phyloP scores from a whole-genome alignment of 2,797 vertebrate species.

The Neopelma chrysocephalum region DNA sequence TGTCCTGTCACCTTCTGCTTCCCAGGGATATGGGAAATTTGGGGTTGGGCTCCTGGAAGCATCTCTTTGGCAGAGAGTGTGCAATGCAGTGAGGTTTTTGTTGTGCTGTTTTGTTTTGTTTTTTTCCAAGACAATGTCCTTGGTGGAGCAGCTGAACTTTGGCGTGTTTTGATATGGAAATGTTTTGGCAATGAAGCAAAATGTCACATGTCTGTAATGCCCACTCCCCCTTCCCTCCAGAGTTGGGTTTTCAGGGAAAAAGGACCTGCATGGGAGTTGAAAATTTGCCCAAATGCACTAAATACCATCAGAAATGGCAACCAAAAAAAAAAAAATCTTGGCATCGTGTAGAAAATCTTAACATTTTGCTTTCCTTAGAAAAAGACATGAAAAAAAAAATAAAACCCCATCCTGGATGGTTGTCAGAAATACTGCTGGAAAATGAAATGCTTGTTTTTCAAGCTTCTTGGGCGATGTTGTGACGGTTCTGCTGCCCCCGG shows the following conservation, averaged over 20 bases:
- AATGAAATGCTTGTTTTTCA: background rate
- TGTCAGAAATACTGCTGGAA: background rate
- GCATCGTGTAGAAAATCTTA: background rate
- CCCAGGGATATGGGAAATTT: background rate
- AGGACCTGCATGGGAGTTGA: background rate
- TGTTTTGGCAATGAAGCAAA: constrained; percentile 16
- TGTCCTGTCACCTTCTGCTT: background rate
- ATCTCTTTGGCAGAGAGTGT: background rate
- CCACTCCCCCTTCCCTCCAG: background rate
- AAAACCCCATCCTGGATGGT: background rate
- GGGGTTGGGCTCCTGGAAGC: background rate
- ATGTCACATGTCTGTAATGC: background rate
- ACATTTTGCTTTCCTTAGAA: background rate
- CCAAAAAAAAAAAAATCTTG: background rate
- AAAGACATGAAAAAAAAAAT: too few relatives aligned
- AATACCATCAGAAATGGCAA: constrained; percentile 11
- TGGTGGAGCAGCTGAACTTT: background rate
- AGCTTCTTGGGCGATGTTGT: background rate
- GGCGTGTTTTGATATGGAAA: constrained; percentile 14
- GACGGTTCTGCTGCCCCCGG: background rate
- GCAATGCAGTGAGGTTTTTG: background rate
- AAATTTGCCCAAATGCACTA: background rate
- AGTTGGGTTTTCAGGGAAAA: background rate
- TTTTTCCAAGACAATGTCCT: background rate
- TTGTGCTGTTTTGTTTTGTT: background rate